phyloP scores from a whole-genome alignment of 2,888 invertebrate genomes.

The Oligia latruncula region DNA sequence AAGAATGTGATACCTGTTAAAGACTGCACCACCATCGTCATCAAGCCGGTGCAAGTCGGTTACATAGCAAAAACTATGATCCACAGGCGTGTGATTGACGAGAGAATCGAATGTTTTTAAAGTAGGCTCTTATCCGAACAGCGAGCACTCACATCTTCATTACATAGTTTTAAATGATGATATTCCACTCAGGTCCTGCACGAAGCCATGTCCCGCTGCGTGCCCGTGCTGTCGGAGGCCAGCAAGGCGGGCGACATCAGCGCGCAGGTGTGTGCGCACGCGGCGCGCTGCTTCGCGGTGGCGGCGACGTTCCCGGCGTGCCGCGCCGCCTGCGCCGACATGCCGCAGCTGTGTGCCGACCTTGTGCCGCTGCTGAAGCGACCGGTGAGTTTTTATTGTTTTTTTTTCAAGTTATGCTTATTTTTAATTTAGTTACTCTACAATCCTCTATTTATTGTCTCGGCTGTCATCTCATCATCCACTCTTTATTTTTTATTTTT shows the following conservation, averaged over 20 bases:
- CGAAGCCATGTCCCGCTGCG: conserved; percentile 98
- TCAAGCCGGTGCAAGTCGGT: no score
- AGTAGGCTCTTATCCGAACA: no score
- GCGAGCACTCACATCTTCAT: no score
- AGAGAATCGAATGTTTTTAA: no score
- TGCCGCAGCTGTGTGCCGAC: conserved; percentile 96
- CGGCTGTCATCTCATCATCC: not conserved
- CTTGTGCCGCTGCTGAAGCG: conserved; percentile 80
- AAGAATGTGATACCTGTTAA: no score
- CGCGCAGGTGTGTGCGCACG: conserved; percentile 97
- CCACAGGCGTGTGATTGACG: no score
- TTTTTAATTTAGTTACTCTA: no score
- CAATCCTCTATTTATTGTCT: no score
- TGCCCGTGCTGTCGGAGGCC: conserved; percentile 95
- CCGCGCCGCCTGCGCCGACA: conserved; percentile 95
- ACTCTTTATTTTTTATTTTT: not conserved
- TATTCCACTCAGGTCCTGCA: conserved; percentile 90
- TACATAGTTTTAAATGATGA: no score
- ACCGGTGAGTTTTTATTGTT: conserved; percentile 70
- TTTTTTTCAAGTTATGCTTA: no score
- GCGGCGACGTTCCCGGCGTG: conserved; percentile 98
- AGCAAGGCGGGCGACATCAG: conserved; percentile 94
- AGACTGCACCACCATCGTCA: no score
- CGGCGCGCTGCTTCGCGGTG: conserved; percentile 98
- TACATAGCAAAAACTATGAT: no score